These are phyloP conservation scores for Diogma glabrata DNA, from an alignment of 2,888 invertebrate species.

Conservation along the genomic window DNA sequence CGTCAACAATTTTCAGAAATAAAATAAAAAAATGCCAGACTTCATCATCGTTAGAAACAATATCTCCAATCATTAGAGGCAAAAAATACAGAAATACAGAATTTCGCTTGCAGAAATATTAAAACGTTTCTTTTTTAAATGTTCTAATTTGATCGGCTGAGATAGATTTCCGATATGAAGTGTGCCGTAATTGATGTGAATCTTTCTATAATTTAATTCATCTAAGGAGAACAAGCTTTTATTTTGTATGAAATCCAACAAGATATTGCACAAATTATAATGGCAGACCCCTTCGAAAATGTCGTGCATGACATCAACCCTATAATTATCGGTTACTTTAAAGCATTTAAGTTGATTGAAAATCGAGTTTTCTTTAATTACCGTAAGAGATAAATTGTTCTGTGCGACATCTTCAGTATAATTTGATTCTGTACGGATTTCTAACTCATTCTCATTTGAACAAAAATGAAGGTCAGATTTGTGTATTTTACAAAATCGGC, in stretches of 20 bases:
- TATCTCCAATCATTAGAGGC: not conserved
- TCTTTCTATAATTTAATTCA: not conserved
- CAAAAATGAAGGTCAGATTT: slow-evolving; percentile 1
- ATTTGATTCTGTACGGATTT: not conserved
- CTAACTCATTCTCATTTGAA: not conserved
- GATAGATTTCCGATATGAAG: not conserved
- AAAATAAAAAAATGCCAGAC: not conserved
- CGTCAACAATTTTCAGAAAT: not conserved
- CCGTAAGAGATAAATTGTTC: not conserved
- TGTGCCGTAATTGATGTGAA: not conserved
- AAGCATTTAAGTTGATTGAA: slow-evolving; percentile 1
- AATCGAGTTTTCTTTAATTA: slow-evolving; percentile 5
- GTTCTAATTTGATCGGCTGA: not conserved
- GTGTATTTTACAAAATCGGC: not conserved
- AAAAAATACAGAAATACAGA: not conserved
- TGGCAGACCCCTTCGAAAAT: slow-evolving; percentile 4
- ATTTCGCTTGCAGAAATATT: slow-evolving; percentile 1
- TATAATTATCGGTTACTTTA: slow-evolving; percentile 5
- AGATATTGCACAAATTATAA: not conserved
- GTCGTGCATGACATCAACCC: slow-evolving; percentile 8
- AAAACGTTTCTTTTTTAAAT: not conserved
- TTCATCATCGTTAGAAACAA: not conserved
- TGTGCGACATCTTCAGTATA: not conserved
- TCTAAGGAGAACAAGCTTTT: not conserved
- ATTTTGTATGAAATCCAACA: not conserved